phyloP scores from a whole-genome alignment of 2,888 invertebrate genomes.

The Tachina lurida region DNA sequence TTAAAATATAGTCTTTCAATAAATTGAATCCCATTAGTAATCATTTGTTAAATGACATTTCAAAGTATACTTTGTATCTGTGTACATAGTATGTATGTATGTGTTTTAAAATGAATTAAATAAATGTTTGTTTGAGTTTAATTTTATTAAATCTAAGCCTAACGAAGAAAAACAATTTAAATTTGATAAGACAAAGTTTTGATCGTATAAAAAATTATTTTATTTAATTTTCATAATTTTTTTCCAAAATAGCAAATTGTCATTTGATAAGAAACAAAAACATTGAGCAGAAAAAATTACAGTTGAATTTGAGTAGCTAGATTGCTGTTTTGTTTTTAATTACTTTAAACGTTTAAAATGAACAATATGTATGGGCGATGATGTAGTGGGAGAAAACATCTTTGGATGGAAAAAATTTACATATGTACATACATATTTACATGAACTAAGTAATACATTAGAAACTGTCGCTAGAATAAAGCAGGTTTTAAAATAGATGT shows the following conservation, averaged over 20 bases:
- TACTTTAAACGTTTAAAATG: conserved; percentile 15
- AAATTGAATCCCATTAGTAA: too few relatives aligned
- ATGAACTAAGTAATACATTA: not conserved
- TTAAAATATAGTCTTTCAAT: too few relatives aligned
- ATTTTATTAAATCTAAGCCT: conserved; percentile 3
- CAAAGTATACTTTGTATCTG: not conserved
- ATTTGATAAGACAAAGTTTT: conserved; percentile 55
- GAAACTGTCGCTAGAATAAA: too few relatives aligned
- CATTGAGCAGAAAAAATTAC: conserved; percentile 64
- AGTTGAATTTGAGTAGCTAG: conserved; percentile 44
- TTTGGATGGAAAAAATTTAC: not conserved
- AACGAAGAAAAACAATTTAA: not conserved
- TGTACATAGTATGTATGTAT: conserved; percentile 9
- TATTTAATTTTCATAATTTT: conserved; percentile 50
- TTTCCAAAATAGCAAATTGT: conserved; percentile 51
- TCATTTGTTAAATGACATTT: too few relatives aligned
- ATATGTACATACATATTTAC: not conserved
- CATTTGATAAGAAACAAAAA: conserved; percentile 58
- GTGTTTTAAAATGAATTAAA: too few relatives aligned
- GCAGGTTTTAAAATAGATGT: too few relatives aligned
- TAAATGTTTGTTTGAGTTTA: not conserved
- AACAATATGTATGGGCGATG: not conserved
- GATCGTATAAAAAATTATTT: conserved; percentile 49
- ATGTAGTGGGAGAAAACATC: not conserved
- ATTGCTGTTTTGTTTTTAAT: conserved; percentile 18